Percentiles rank a stretch among this genome's conserved stretches.
These are phyloP conservation scores for Herpailurus yagouaroundi DNA, from an alignment of 2,113 vertebrate genomes.

Conservation along the genomic window DNA sequence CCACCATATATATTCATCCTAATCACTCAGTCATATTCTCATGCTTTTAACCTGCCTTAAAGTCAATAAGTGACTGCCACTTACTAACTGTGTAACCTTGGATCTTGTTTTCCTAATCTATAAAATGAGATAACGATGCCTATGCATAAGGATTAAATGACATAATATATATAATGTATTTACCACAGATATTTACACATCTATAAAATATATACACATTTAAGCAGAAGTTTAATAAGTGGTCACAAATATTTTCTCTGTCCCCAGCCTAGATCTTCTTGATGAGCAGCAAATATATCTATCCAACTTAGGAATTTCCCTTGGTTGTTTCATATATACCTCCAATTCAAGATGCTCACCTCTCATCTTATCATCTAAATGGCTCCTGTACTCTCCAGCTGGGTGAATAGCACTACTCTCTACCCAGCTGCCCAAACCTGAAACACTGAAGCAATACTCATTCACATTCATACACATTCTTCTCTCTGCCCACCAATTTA, in stretches of 20 bases:
- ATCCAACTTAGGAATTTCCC: background rate
- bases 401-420: background rate
- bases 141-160: constrained; percentile 33
- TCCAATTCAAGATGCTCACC: constrained; percentile 30
- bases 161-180: background rate
- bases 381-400: background rate
- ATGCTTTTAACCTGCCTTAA: background rate
- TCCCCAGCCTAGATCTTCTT: background rate
- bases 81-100: background rate
- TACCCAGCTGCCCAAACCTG: background rate
- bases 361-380: background rate
- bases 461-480: background rate
- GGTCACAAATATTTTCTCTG: constrained; percentile 5
- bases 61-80: background rate
- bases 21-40: background rate
- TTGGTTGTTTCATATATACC: background rate
- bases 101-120: background rate
- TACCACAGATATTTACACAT: background rate
- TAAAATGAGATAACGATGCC: constrained; percentile 7
- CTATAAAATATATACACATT: background rate
- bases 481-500: background rate
- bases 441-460: constrained; percentile 29
- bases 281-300: background rate
- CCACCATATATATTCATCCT: background rate
- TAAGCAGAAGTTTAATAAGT: constrained; percentile 41